phyloP scores from a whole-genome alignment of 2,888 invertebrate species.

The Drosophila acutilabella region DNA sequence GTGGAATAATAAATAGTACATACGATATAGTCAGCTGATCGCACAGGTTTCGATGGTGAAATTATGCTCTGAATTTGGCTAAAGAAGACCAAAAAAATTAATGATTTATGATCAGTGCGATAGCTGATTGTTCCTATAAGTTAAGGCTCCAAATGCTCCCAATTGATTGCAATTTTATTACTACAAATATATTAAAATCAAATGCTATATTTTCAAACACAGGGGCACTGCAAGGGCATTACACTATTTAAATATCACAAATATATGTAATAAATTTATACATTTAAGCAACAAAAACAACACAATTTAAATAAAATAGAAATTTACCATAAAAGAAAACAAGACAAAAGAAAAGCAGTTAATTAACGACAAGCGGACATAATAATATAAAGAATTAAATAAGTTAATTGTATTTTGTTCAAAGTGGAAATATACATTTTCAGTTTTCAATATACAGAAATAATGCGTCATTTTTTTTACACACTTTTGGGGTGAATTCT shows the following conservation, averaged over 20 bases:
- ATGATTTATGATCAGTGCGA: not conserved
- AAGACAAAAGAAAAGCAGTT: not conserved
- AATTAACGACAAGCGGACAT: not conserved
- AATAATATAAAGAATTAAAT: not conserved
- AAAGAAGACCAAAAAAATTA: not conserved
- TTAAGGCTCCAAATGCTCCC: too few species aligned
- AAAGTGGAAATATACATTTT: constrained; percentile 31
- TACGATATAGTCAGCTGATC: not conserved
- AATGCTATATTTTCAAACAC: too few species aligned
- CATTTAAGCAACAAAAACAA: constrained; percentile 21
- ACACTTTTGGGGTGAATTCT: too few species aligned
- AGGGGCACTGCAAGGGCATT: constrained; percentile 12
- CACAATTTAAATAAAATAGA: constrained; percentile 25
- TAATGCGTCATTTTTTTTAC: not conserved
- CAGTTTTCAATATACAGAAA: constrained; percentile 22
- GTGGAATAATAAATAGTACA: too few species aligned
- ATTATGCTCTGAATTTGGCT: not conserved
- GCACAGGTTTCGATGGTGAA: not conserved
- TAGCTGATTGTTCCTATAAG: not conserved
- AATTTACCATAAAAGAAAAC: not conserved
- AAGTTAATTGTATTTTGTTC: constrained; percentile 21
- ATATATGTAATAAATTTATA: constrained; percentile 13
- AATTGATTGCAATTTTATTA: too few species aligned
- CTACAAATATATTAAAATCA: too few species aligned
- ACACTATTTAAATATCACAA: constrained; percentile 4